phyloP scores from a whole-genome alignment of 2,797 vertebrate species.

The Intellagama lesueurii region DNA sequence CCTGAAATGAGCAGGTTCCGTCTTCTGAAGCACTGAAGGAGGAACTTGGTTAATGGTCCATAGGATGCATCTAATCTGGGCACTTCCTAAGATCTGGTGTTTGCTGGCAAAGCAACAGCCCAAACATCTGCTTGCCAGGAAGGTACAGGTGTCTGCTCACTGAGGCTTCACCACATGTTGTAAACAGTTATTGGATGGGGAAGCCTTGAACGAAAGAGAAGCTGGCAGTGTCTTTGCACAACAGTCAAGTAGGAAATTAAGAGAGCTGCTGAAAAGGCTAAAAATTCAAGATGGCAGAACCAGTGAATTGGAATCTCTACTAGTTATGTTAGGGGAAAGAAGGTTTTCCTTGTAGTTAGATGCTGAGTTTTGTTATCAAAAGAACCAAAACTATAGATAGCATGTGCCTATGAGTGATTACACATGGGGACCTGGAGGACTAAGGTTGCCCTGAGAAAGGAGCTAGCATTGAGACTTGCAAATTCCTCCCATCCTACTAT shows the following conservation, averaged over 20 bases:
- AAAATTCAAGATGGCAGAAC: background rate
- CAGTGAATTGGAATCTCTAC: background rate
- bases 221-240: accelerated
- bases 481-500: no score
- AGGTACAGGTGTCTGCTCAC: constrained; percentile 1
- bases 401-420: no score
- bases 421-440: no score
- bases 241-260: background rate
- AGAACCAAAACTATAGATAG: no score
- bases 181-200: background rate
- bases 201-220: background rate
- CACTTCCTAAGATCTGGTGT: background rate
- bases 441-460: no score
- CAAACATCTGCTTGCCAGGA: background rate
- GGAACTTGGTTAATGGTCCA: background rate
- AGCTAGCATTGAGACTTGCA: no score
- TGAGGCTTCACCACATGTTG: background rate
- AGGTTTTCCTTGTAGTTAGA: background rate
- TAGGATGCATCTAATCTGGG: background rate
- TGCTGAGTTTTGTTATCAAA: no score
- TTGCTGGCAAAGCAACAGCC: background rate
- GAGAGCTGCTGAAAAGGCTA: background rate
- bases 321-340: background rate
- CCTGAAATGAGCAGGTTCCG: constrained; percentile 6
- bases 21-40: background rate